Conservation (phyloP, 2,888 invertebrate species). For the Idaea aversata region DNA sequence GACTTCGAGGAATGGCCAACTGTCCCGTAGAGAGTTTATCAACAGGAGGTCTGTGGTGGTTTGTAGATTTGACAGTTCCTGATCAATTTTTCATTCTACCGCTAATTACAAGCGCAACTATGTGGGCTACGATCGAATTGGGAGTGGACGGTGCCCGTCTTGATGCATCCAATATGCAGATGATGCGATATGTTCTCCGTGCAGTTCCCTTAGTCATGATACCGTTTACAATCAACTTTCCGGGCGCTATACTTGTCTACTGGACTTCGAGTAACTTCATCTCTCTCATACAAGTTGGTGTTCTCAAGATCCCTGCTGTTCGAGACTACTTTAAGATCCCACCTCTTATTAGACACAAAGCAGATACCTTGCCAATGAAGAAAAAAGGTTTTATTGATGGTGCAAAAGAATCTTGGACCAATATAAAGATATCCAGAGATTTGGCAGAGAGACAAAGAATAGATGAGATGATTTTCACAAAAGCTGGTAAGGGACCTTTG, state of each 20-base stretch:
- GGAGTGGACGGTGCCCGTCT: slow-evolving; percentile 88
- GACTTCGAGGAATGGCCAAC: slow-evolving; percentile 92
- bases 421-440: slow-evolving; percentile 88
- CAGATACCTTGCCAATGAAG: slow-evolving; percentile 82
- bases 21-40: slow-evolving; percentile 94
- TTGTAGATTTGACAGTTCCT: slow-evolving; percentile 92
- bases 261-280: slow-evolving; percentile 94
- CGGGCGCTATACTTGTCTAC: slow-evolving; percentile 92
- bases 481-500: slow-evolving; percentile 92
- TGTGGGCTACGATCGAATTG: slow-evolving; percentile 90
- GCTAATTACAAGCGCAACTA: slow-evolving; percentile 89
- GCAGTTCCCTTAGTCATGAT: slow-evolving; percentile 89
- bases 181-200: slow-evolving; percentile 87
- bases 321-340: slow-evolving; percentile 89
- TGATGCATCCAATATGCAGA: slow-evolving; percentile 83
- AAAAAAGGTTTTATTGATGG: slow-evolving; percentile 89
- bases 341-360: slow-evolving; percentile 75
- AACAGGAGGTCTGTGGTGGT: slow-evolving; percentile 95
- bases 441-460: slow-evolving; percentile 87
- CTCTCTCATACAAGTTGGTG: slow-evolving; percentile 88
- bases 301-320: slow-evolving; percentile 88
- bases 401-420: slow-evolving; percentile 90
- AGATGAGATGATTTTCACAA: slow-evolving; percentile 89
- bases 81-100: slow-evolving; percentile 96
- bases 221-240: slow-evolving; percentile 93